A percentile compares a stretch with the other conserved stretches of the same genome.
These are phyloP conservation scores for Cryptosula pallasiana DNA, from an alignment of 2,888 invertebrate genomes.

Conservation along the genomic window DNA sequence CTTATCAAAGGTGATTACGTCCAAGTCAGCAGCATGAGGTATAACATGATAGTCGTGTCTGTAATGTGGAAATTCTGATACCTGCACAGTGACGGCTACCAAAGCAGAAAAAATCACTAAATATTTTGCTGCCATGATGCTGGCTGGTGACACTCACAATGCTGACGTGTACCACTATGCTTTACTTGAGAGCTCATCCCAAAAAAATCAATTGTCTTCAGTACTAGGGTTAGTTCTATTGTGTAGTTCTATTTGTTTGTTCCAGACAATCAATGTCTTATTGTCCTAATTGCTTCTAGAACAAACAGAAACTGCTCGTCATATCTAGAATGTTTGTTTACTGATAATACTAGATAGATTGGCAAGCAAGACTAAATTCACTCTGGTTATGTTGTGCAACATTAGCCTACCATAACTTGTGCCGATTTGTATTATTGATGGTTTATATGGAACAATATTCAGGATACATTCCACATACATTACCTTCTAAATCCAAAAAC, in stretches of 20 bases:
- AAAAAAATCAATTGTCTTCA: not conserved
- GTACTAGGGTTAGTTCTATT: not conserved
- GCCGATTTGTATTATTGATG: too few species aligned
- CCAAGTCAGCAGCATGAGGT: constrained; percentile 7
- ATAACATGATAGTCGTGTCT: not conserved
- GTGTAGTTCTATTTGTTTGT: not conserved
- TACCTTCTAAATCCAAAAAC: too few species aligned
- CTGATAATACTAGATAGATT: too few species aligned
- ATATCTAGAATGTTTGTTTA: too few species aligned
- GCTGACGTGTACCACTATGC: not conserved
- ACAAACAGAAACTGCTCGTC: too few species aligned
- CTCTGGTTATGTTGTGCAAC: too few species aligned
- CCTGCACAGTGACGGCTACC: not conserved
- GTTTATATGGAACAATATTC: too few species aligned
- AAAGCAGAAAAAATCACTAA: not conserved
- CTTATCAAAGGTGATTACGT: constrained; percentile 17
- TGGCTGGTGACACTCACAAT: not conserved
- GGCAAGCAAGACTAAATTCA: too few species aligned
- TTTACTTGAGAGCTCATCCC: too few species aligned
- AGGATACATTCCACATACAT: too few species aligned
- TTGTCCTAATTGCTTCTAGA: too few species aligned
- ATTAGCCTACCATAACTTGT: too few species aligned
- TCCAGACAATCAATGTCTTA: not conserved
- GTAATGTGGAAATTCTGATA: constrained; percentile 1
- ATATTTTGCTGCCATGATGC: not conserved